Base-by-base conservation (phyloP, 2,888 invertebrate genomes). In the Caenorhabditis macrosperma region DNA sequence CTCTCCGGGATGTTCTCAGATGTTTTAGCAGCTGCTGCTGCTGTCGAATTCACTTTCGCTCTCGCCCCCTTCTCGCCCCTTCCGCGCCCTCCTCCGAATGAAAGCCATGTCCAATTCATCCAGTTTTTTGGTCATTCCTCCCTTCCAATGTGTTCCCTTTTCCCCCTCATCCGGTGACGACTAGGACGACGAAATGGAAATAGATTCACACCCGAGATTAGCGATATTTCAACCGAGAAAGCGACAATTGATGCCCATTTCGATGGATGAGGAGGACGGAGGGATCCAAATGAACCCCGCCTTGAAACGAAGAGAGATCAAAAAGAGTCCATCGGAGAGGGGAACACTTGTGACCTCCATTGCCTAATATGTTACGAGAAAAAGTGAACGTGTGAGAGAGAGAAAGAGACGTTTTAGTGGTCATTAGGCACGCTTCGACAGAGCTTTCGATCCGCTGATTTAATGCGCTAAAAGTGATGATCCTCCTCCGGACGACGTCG, bases 161-260 rank as follows among this genome's bases (percentile, higher is more conserved):
- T 5, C 24, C 28, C 46, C 54, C 67, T 22, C 33, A 52, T 50
- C 50, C 35, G 44, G 60, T 33, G 54, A 33, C 30, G n/a, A n/a
- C n/a, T n/a, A n/a, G n/a, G n/a, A n/a, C 48, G 46, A 55, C 1
- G 15, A 50, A 17, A n/a, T n/a, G 17, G 61, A n/a, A 50, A 66
- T 26, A 75, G 75, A 67, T 46, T 46, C 46, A 44, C 41, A 46
- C 28, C 24, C 33, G 66, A 75, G 66, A 67, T 60, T 67, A 64
- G 60, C 63, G 41, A 48, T 48, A 35, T 44, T 38, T 52, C 33
- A 20, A 52, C 5, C 12, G 10, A 20, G 28, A 33, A 10, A 35
- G 35, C n/a, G 57, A 7, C 26, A 57, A 17, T 24, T 10, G 35
- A n/a, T n/a, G 17, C 15, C 7, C 12, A 17, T 24, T 22, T 4